Percentiles rank a stretch among this genome's conserved stretches.
Evolutionary conservation across 2,888 invertebrate species (phyloP).

Genomic region (Sphecodes monilicornis): DNA sequence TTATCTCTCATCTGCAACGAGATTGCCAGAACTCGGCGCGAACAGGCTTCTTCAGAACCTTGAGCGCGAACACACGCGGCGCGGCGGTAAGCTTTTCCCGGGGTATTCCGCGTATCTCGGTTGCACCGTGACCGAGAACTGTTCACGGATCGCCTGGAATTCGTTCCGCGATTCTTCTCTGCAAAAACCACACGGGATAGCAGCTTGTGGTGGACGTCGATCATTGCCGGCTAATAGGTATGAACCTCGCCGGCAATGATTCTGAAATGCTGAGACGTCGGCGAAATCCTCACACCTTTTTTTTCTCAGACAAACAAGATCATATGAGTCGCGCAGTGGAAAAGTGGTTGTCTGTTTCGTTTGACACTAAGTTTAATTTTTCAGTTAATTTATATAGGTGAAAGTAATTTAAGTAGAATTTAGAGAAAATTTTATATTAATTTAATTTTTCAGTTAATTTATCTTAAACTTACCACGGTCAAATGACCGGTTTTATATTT

Average conservation of each 20-base stretch:
- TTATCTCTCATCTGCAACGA: slow-evolving; percentile 64
- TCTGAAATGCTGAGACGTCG: not conserved
- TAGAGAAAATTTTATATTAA: too few relatives aligned
- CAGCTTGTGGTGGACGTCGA: not conserved
- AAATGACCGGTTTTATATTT: too few relatives aligned
- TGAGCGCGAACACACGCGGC: slow-evolving; percentile 27
- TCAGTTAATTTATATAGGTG: too few relatives aligned
- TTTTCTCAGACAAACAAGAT: not conserved
- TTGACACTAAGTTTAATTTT: too few relatives aligned
- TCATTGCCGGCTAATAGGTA: not conserved
- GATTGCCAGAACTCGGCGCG: slow-evolving; percentile 55
- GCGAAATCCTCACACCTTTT: not conserved
- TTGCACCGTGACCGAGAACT: slow-evolving; percentile 55
- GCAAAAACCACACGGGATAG: slow-evolving; percentile 27
- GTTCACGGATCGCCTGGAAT: slow-evolving; percentile 56
- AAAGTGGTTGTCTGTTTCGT: too few relatives aligned
- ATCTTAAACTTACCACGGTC: too few relatives aligned
- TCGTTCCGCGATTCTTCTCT: slow-evolving; percentile 35
- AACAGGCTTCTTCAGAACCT: slow-evolving; percentile 66
- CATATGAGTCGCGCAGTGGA: not conserved
- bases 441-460: too few relatives aligned
- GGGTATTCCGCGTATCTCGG: slow-evolving; percentile 64
- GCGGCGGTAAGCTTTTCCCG: slow-evolving; percentile 50
- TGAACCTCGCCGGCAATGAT: not conserved
- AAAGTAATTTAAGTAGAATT: too few relatives aligned